Evolutionary conservation across 2,797 vertebrate species (phyloP), one percentile per base, ranked within the genome.

Genomic region (Enteromius argenteus): DNA sequence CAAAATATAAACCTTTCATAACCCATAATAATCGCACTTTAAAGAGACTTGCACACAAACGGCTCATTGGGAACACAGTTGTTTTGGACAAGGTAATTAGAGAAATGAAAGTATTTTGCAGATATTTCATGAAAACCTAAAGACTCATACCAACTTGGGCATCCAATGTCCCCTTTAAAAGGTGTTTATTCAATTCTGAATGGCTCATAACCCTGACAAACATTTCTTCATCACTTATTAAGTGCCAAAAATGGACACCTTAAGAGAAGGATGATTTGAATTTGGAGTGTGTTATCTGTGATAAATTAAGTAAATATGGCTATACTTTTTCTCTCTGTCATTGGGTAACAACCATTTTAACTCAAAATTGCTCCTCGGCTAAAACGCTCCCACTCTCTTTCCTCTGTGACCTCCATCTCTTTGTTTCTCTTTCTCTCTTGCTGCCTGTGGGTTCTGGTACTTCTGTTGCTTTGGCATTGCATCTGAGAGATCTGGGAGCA

Each of bases 401-500:
- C 51, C 23, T 77, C 53, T 46, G 4, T 68, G 66, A 75, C 86
- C 60, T 80, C 56, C 68, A 53, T 77, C 74, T 46, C 79, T 79
- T 21, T 58, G 39, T 77, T 68, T 58, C 80, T 76, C 44, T 49
- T 46, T n/a, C 14, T 81, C 84, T 85, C 87, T 79, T 84, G 27
- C 66, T 83, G 78, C 75, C 79, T 78, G 74, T 77, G 75, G 86
- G 10, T 79, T 88, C 49, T 86, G 73, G 78, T 86, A 75, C 90
- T 87, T 88, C 83, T 71, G 75, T 64, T 84, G 67, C 74, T 76
- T 89, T 87, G 81, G 84, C 74, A 86, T 87, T 56, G 64, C 73
- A 81, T 85, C 72, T 88, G 58, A 81, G 68, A 66, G 74, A 85
- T 88, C 75, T 89, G 73, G 79, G 84, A 88, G 51, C 80, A 87